These are phyloP conservation scores for Alligator sinensis DNA, from an alignment of 2,113 vertebrate genomes.

Conservation along the genomic window DNA sequence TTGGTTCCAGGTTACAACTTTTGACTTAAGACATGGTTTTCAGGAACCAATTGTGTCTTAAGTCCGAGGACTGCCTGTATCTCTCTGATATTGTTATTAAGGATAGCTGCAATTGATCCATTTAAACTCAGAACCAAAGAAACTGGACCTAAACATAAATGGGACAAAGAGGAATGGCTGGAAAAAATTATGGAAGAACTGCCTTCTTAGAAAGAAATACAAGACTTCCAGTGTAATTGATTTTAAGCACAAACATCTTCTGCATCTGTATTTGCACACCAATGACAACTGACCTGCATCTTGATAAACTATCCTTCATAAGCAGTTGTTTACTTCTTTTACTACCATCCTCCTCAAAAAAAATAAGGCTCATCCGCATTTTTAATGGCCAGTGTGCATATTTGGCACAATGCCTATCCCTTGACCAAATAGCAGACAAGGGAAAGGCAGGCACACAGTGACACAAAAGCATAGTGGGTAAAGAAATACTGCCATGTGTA, in stretches of 20 bases:
- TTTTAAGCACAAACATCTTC: background rate
- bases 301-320: conserved; percentile 1
- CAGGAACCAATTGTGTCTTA: too few species aligned
- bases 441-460: background rate
- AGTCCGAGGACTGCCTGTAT: background rate
- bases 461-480: background rate
- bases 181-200: background rate
- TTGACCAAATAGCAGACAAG: conserved; percentile 2
- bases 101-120: background rate
- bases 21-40: too few species aligned
- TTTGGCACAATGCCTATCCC: background rate
- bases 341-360: background rate
- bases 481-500: background rate
- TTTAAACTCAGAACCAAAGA: conserved; percentile 17
- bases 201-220: conserved; percentile 3
- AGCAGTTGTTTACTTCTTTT: background rate
- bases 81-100: background rate
- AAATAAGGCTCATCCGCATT: conserved; percentile 10
- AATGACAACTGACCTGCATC: background rate
- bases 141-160: background rate
- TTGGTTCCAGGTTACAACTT: too few species aligned
- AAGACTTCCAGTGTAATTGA: background rate
- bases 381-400: conserved; percentile 24
- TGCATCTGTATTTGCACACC: background rate
- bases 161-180: background rate